These are phyloP conservation scores for Opisthocomus hoazin DNA, from an alignment of 2,113 vertebrate species.

Conservation along the genomic window DNA sequence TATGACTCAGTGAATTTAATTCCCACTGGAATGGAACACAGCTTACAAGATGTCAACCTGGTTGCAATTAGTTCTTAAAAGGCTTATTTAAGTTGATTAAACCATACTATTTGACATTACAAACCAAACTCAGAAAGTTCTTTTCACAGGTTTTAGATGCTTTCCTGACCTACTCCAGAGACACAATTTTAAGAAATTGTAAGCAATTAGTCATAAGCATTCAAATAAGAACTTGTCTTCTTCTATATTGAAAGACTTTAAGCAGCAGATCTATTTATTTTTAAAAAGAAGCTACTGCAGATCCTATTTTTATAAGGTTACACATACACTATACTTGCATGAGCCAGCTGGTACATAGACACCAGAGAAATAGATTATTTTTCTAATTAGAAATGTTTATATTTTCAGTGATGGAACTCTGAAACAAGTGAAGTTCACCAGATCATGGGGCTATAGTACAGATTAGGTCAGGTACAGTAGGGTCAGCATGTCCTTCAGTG, in stretches of 20 bases:
- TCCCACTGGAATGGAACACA: constrained; percentile 27
- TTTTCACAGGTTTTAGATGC: not conserved
- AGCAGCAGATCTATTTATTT: not conserved
- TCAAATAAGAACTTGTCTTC: not conserved
- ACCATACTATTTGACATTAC: not conserved
- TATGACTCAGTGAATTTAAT: constrained; percentile 54
- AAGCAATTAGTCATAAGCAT: not conserved
- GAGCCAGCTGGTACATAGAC: not conserved
- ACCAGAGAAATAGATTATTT: not conserved
- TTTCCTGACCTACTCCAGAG: not conserved
- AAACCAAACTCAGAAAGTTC: not conserved
- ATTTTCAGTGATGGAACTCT: not conserved
- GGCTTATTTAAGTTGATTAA: not conserved
- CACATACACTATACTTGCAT: not conserved
- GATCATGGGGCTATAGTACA: not conserved
- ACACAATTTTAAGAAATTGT: not conserved
- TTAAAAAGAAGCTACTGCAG: not conserved
- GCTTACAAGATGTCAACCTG: not conserved
- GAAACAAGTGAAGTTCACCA: not conserved
- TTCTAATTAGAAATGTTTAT: not conserved
- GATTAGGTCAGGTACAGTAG: not conserved
- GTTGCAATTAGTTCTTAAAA: constrained; percentile 24
- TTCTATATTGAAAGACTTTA: not conserved
- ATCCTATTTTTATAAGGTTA: not conserved
- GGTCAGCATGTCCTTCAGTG: not conserved